Percentiles rank a stretch among this genome's conserved stretches.
phyloP scores from a whole-genome alignment of 2,113 vertebrate species.

The Siniperca knerii region DNA sequence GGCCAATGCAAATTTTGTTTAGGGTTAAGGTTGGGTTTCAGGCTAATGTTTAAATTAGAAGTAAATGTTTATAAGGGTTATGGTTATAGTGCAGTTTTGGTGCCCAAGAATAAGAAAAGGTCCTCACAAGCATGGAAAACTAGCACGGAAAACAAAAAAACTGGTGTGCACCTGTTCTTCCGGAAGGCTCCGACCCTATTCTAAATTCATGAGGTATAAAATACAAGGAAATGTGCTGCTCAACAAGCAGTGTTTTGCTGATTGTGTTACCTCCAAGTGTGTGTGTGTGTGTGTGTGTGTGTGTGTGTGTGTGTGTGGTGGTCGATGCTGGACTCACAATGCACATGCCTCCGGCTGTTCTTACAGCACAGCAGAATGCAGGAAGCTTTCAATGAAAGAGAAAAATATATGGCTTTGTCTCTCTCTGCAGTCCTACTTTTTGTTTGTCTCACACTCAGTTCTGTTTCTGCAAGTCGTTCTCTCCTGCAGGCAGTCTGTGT shows the following conservation, averaged over 20 bases:
- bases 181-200: conserved; percentile 40
- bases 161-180: conserved; percentile 29
- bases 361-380: conserved; percentile 45
- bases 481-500: conserved; percentile 13
- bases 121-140: not conserved
- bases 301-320: conserved; percentile 32
- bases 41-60: not conserved
- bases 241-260: conserved; percentile 41
- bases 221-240: conserved; percentile 52
- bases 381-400: conserved; percentile 59
- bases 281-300: conserved; percentile 13
- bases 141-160: not conserved
- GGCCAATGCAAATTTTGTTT: not conserved
- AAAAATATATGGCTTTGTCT: conserved; percentile 47
- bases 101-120: not conserved
- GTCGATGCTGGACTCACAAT: conserved; percentile 35
- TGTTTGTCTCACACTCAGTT: conserved; percentile 23
- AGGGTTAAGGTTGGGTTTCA: not conserved
- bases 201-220: conserved; percentile 63
- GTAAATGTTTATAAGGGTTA: not conserved
- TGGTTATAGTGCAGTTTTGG: not conserved
- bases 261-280: conserved; percentile 28
- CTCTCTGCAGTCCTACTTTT: conserved; percentile 49
- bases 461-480: conserved; percentile 4
- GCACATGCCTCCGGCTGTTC: conserved; percentile 52